Percentiles rank a stretch among this genome's conserved stretches.
Conservation (phyloP, 2,888 invertebrate species). For the Gortyna flavago region DNA sequence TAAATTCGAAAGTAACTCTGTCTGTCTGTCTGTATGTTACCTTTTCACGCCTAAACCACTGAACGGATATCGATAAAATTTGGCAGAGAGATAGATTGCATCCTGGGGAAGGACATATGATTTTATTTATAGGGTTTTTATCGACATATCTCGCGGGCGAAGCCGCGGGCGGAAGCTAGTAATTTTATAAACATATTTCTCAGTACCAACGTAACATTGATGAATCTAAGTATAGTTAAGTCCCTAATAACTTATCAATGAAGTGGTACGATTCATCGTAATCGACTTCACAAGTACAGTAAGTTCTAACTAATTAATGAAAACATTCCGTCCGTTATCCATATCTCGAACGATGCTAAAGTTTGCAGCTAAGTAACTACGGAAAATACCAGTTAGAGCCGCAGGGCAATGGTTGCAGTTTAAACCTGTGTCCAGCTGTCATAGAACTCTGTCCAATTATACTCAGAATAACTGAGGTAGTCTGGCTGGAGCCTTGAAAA, state of each 20-base stretch:
- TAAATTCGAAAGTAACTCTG: too few species aligned
- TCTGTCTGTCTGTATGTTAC: too few species aligned
- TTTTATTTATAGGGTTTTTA: too few species aligned
- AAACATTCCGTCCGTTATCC: conserved; percentile 22
- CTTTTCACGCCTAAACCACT: too few species aligned
- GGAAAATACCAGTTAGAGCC: conserved; percentile 36
- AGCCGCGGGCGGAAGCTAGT: too few species aligned
- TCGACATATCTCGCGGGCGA: too few species aligned
- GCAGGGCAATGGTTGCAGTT: conserved; percentile 32
- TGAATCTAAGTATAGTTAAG: neutral
- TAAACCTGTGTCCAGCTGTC: conserved; percentile 38
- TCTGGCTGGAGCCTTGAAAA: conserved; percentile 31
- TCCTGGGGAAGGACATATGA: too few species aligned
- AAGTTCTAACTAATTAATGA: conserved; percentile 30
- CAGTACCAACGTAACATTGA: neutral
- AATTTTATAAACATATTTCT: neutral
- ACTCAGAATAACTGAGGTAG: conserved; percentile 26
- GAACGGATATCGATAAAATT: too few species aligned
- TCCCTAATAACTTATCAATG: neutral
- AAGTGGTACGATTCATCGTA: neutral
- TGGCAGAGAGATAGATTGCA: too few species aligned
- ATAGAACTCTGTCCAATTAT: conserved; percentile 39
- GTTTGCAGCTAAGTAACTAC: conserved; percentile 31
- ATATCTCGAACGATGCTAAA: conserved; percentile 37
- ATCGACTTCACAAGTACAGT: conserved; percentile 1